Evolutionary conservation across 2,113 vertebrate genomes (phyloP), one percentile per base, ranked within the genome.

Genomic region (Pachypanchax playfairii): DNA sequence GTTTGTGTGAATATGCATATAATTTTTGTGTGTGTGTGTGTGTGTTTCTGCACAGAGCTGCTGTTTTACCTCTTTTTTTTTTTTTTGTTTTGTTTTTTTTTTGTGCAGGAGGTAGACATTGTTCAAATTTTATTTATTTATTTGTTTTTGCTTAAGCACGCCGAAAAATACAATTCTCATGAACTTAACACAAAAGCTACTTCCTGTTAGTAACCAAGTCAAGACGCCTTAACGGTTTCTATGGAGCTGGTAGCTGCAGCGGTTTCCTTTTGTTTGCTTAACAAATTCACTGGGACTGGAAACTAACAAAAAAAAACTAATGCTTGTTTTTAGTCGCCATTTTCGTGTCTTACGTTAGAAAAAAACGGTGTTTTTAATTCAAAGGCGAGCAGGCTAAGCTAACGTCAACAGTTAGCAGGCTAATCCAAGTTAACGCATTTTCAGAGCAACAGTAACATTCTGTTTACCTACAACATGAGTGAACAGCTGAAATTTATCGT

Each of bases 401-500:
- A 33, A 39, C n/a, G 8, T 39, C 20, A 3, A n/a, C 39, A 48
- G 12, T 20, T 51, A 51, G 48, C 48, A 20, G 1, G 64, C 42
- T 78, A 66, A 59, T n/a, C 15, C 2, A 55, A 12, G 7, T n/a
- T n/a, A 41, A 12, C 28, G 18, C 6, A 22, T 2, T 10, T 31
- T n/a, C 36, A 4, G 13, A 2, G 6, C 2, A 10, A 13, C 24
- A 50, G 1, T 15, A 22, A 5, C 11, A 10, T 22, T 22, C 39
- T 13, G 9, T 20, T 7, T 10, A 35, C 12, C 18, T 26, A 5
- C 41, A 92, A 78, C 5, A 99, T 99, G 96, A 94, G 95, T n/a
- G 96, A 98, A 42, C 96, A 98, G 73, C 91, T 99, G 1, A 97
- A 96, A 86, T 94, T 94, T 39, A 95, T 99, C 65, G 96, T 99